phyloP scores from a whole-genome alignment of 2,888 invertebrate species.

The Rhopalosiphum nymphaeae region DNA sequence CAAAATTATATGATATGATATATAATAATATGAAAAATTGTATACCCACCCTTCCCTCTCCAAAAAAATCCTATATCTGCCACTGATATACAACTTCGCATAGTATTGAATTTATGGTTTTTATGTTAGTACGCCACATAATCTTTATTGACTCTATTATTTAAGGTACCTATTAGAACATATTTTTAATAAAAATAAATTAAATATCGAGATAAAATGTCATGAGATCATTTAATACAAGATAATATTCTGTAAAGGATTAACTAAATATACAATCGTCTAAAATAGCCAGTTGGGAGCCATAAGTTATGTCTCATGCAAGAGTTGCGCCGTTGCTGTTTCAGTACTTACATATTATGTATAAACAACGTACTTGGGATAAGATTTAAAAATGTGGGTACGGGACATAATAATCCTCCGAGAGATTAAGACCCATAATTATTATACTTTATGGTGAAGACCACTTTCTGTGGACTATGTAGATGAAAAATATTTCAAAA shows the following conservation, averaged over 20 bases:
- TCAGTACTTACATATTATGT: not conserved
- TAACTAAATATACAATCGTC: not conserved
- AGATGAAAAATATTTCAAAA: not conserved
- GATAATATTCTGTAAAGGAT: not conserved
- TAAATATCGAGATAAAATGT: not conserved
- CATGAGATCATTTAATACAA: not conserved
- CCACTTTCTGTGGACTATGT: not conserved
- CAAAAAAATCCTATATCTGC: too few relatives aligned
- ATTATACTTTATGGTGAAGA: not conserved
- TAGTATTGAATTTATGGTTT: not conserved
- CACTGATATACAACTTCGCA: too few relatives aligned
- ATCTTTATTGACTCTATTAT: not conserved
- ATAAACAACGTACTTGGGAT: not conserved
- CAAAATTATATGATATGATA: too few relatives aligned
- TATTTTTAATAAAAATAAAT: not conserved
- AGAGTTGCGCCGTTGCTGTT: not conserved
- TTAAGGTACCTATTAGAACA: not conserved
- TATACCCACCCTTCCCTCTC: too few relatives aligned
- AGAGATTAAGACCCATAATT: not conserved
- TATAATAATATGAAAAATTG: too few relatives aligned
- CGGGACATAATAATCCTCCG: not conserved
- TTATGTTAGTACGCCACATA: not conserved
- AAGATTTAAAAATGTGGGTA: not conserved
- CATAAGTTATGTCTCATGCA: not conserved
- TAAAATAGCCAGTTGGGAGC: not conserved